Percentiles rank a stretch among this genome's conserved stretches.
phyloP scores from a whole-genome alignment of 1,140 invertebrate genomes.

The Saccostrea glomerata region DNA sequence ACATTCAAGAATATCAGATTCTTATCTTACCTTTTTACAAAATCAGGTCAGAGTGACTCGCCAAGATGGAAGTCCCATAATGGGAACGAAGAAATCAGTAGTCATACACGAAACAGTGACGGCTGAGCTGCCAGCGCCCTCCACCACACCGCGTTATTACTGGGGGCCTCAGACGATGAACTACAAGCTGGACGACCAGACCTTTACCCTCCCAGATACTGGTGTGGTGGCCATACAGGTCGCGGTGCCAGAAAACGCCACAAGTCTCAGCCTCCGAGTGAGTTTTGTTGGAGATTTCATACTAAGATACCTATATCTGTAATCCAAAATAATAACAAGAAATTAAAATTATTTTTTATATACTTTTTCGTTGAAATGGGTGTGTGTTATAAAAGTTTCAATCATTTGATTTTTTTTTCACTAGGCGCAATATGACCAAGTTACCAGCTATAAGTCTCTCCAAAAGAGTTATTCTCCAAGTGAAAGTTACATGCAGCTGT shows the following conservation, averaged over 20 bases:
- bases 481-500: constrained; percentile 70
- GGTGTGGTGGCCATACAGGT: constrained; percentile 68
- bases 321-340: not conserved
- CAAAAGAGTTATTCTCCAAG: constrained; percentile 70
- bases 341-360: too few species aligned
- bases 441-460: constrained; percentile 49
- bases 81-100: constrained; percentile 44
- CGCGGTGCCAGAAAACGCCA: constrained; percentile 68
- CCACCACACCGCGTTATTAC: constrained; percentile 53
- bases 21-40: not conserved
- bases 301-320: not conserved
- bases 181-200: constrained; percentile 53
- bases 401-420: not conserved
- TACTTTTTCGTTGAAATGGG: too few species aligned
- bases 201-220: constrained; percentile 64
- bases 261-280: constrained; percentile 64
- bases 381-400: too few species aligned
- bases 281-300: constrained; percentile 33
- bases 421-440: constrained; percentile 59
- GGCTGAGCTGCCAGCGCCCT: constrained; percentile 50
- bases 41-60: constrained; percentile 65
- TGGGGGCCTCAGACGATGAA: constrained; percentile 52
- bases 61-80: constrained; percentile 68
- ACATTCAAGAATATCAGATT: too few species aligned
- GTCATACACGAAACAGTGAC: constrained; percentile 56